A percentile compares a stretch with the other conserved stretches of the same genome.
These are phyloP conservation scores for Aproaerema taeniolella DNA, from an alignment of 2,888 invertebrate species.

Conservation along the genomic window DNA sequence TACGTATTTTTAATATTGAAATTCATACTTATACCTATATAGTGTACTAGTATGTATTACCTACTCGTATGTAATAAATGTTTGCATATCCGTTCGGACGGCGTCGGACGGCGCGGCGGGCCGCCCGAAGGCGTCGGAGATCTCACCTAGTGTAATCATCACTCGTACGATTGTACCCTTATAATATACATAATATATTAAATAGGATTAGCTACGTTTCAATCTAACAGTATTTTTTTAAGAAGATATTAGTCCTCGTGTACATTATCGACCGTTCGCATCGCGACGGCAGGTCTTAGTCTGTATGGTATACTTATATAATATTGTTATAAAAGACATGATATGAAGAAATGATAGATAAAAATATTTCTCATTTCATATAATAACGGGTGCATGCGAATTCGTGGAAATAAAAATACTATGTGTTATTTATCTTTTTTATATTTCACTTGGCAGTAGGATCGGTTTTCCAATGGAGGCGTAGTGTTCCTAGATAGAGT, in stretches of 20 bases:
- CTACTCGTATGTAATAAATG: constrained; percentile 52
- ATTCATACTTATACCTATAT: constrained; percentile 57
- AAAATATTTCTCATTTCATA: constrained; percentile 72
- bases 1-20: constrained; percentile 77
- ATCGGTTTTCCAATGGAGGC: constrained; percentile 68
- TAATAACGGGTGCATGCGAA: constrained; percentile 76
- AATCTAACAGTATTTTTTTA: constrained; percentile 79
- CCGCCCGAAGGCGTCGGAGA: constrained; percentile 70
- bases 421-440: constrained; percentile 77
- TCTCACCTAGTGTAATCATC: constrained; percentile 75
- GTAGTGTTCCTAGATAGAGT: constrained; percentile 27
- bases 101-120: constrained; percentile 65
- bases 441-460: constrained; percentile 70
- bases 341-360: constrained; percentile 69
- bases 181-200: constrained; percentile 60
- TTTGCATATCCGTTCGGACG: constrained; percentile 74
- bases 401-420: constrained; percentile 65
- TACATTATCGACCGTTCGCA: constrained; percentile 64
- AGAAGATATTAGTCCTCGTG: constrained; percentile 77
- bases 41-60: constrained; percentile 59
- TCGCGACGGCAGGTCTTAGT: constrained; percentile 62
- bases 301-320: constrained; percentile 69
- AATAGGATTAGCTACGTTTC: constrained; percentile 76
- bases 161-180: constrained; percentile 72
- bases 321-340: constrained; percentile 71